Evolutionary conservation across 2,888 invertebrate genomes (phyloP), one percentile per base, ranked within the genome.

Genomic region (Lycaena phlaeas): DNA sequence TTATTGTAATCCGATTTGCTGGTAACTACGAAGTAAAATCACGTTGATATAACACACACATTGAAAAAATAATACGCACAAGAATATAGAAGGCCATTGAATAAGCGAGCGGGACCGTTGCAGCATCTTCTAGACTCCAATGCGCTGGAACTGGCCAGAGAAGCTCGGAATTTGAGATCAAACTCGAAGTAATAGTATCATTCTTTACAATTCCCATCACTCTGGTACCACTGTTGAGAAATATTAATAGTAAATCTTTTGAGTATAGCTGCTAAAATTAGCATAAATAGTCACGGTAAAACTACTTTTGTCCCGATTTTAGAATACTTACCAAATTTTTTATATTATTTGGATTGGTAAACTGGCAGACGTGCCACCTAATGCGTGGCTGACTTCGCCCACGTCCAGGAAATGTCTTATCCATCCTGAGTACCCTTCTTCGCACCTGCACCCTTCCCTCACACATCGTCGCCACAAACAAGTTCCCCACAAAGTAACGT

Each of bases 21-120:
- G 3, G 3, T 9, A 3, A 9, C 3, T 27, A n/a, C 10, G 3
- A 3, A 27, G 4, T n/a, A 27, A 9, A 9, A n/a, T 3, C 10
- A 3, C 9, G 9, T 10, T 2, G 3, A 27, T 3, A 27, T n/a
- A 3, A 3, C 10, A 3, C 9, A 3, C n/a, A 9, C 9, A 10
- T 7, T 14, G 10, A 3, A 2, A 11, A 36, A 36, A 14, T 4
- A 10, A 18, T 14, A 56, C 57, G 59, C 27, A 66, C 65, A 11
- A 71, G 52, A 30, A 64, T 64, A 44, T 72, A 72, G 36, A 64
- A 81, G 0, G 86, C 86, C 0, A 89, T 84, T 9, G 73, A 74
- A 54, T 92, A 94, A 0, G 92, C 92, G 27, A 92, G 88, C 0
- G 93, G 93, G 0, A 93, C 87, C 0, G 92, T 90, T 6, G 91